A percentile compares a stretch with the other conserved stretches of the same genome.
These are phyloP conservation scores for Acanthosepion lycidas DNA, from an alignment of 2,888 invertebrate genomes.

Conservation along the genomic window DNA sequence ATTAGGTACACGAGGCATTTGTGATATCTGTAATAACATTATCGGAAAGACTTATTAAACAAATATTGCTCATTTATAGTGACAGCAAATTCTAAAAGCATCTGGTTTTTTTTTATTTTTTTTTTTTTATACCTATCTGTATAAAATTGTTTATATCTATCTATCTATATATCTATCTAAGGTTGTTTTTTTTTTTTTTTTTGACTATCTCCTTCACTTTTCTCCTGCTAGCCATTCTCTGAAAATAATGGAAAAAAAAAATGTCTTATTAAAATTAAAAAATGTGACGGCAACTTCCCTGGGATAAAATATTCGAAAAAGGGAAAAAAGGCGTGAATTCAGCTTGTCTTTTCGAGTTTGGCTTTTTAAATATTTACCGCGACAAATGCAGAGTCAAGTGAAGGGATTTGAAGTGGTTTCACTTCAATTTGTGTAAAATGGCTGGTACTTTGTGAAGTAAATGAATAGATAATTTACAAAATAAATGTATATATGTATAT, in stretches of 20 bases:
- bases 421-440: neutral
- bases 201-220: neutral
- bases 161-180: neutral
- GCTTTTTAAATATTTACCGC: neutral
- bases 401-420: neutral
- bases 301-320: neutral
- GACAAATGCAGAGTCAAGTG: neutral
- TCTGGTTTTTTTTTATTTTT: neutral
- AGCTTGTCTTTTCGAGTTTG: conserved; percentile 33
- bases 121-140: too few species aligned
- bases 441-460: neutral
- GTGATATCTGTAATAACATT: too few species aligned
- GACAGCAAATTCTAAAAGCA: neutral
- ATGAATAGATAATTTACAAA: neutral
- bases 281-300: neutral
- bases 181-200: neutral
- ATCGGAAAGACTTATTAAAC: too few species aligned
- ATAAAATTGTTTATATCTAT: neutral
- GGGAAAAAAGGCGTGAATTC: conserved; percentile 9
- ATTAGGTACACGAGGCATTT: too few species aligned
- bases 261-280: neutral
- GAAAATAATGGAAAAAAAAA: neutral
- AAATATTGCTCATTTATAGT: neutral
- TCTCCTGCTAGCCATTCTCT: neutral
- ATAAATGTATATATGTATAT: neutral